Evolutionary conservation across 2,888 invertebrate species (phyloP), one percentile per base, ranked within the genome.

Genomic region (Linyphia triangularis): DNA sequence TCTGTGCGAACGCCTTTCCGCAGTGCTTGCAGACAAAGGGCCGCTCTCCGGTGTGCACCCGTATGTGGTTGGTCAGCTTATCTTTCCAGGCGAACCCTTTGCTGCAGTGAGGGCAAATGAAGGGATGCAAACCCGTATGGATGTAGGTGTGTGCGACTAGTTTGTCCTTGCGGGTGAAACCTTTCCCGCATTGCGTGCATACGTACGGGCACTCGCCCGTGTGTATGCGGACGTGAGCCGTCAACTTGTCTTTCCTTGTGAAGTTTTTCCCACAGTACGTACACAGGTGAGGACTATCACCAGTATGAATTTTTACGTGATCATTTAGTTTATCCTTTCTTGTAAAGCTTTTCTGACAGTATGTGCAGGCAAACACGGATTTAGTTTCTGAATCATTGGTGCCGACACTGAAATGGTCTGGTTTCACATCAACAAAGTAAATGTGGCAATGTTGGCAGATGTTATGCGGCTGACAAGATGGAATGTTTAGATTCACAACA

Each of bases 21-120:
- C 86, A 88, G 22, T 88, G 86, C 30, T 75, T 88, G 28, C 86
- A 88, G 2, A 88, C 81, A 59, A 75, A 88, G 10, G 86, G 86
- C 9, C 67, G 19, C 59, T 88, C 86, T 16, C 86, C 86, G 24
- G 86, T 88, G 28, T 88, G 86, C 1, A 81, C 81, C 59, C 86
- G 6, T 40, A 88, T 88, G 16, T 88, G 86, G 37, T 88, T 88
- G 6, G 86, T 88, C 22, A 88, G 37, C 43, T 88, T 88, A 26
- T 88, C 86, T 43, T 88, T 88, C 86, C 86, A 88, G 40, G 86
- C 86, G 61, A 88, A 88, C 61, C 86, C 86, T 75, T 88, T 88
- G 59, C 57, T 88, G 19, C 86, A 88, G 28, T 88, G 86, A 28
- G 86, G 86, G 26, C 86, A 88, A 59, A 59, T 79, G 37, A 81